These are phyloP conservation scores for Pogonocherus hispidulus DNA, from an alignment of 2,888 invertebrate species.

Conservation along the genomic window DNA sequence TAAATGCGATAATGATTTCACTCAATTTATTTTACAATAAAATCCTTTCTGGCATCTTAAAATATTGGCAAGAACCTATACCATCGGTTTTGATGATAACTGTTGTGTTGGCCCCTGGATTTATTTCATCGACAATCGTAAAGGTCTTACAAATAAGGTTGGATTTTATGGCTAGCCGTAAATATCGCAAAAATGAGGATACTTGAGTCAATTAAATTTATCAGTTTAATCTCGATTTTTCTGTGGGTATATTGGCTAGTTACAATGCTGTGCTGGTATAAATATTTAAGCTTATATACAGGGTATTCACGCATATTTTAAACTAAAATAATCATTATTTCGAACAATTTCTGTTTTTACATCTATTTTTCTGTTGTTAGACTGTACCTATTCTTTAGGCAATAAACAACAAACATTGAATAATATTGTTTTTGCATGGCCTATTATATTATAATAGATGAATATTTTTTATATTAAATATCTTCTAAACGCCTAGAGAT, in stretches of 20 bases:
- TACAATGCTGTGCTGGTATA: not conserved
- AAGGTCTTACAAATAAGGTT: not conserved
- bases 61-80: not conserved
- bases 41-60: not conserved
- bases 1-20: too few species aligned
- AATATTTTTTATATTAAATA: too few species aligned
- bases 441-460: too few species aligned
- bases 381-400: too few species aligned
- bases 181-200: not conserved
- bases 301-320: too few species aligned
- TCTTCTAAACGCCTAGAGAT: too few species aligned
- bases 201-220: not conserved
- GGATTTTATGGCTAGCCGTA: not conserved
- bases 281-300: not conserved
- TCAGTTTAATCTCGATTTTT: not conserved
- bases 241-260: not conserved
- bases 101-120: not conserved
- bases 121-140: not conserved
- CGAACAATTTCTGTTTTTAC: too few species aligned
- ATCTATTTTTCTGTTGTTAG: too few species aligned
- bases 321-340: too few species aligned
- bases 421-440: too few species aligned
- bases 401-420: too few species aligned
- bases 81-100: not conserved
- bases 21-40: too few species aligned